Evolutionary conservation across 2,888 invertebrate species (phyloP).

Genomic region (Lepidocyrtoides sp.): DNA sequence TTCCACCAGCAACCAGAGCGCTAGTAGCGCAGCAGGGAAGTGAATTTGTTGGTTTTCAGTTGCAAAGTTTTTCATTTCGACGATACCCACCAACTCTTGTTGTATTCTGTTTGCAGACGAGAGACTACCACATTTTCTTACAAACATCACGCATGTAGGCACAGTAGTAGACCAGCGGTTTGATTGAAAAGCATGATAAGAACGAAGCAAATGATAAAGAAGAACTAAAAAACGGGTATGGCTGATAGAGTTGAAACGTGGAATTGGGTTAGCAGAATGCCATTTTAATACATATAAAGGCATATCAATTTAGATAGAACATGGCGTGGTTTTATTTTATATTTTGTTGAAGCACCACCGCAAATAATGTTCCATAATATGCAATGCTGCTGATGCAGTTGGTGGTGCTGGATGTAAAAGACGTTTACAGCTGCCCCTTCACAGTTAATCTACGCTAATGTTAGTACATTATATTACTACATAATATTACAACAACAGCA

Average conservation of each 20-base stretch:
- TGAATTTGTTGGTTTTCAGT: neutral
- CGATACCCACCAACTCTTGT: too few relatives aligned
- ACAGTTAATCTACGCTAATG: constrained; percentile 65
- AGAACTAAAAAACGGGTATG: neutral
- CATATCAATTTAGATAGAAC: neutral
- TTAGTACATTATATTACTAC: constrained; percentile 48
- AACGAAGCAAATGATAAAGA: constrained; percentile 4
- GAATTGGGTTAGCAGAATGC: neutral
- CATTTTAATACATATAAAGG: neutral
- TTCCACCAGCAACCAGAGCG: neutral
- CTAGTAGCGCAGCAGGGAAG: neutral
- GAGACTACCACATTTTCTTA: neutral
- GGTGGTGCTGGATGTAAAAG: neutral
- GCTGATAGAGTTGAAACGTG: neutral
- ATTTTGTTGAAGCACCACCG: neutral
- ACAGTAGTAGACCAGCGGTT: neutral
- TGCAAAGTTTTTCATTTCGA: neutral
- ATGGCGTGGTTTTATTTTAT: neutral
- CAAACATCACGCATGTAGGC: neutral
- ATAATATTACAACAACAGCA: too few relatives aligned
- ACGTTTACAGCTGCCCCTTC: constrained; percentile 36
- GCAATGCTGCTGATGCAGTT: neutral
- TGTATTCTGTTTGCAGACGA: constrained; percentile 3
- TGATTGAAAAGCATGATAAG: constrained; percentile 29
- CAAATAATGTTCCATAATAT: neutral